Evolutionary conservation across 2,797 vertebrate genomes (phyloP).

Genomic region (Crax fasciolata): DNA sequence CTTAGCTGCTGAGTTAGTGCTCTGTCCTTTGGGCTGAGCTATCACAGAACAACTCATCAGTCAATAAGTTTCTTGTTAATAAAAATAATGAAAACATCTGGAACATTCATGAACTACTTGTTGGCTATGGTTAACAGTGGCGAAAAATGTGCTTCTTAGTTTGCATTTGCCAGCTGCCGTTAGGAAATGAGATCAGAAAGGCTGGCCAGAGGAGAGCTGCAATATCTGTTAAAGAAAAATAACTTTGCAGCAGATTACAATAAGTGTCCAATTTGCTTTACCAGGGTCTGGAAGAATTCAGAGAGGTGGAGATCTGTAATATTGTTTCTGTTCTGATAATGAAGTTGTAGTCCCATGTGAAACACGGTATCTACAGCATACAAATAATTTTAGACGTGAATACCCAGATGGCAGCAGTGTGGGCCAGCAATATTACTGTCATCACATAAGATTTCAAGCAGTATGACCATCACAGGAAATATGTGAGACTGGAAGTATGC

Average conservation of each 20-base stretch:
- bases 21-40: neutral
- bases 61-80: neutral
- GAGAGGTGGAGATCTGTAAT: neutral
- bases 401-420: neutral
- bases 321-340: neutral
- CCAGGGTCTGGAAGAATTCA: neutral
- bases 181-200: slow-evolving; percentile 49
- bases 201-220: neutral
- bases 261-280: neutral
- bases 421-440: neutral
- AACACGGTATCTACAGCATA: neutral
- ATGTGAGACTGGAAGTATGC: neutral
- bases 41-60: neutral
- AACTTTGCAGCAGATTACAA: neutral
- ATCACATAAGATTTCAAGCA: neutral
- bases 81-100: slow-evolving; percentile 46
- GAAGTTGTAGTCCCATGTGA: neutral
- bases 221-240: neutral
- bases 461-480: neutral
- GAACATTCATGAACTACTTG: neutral
- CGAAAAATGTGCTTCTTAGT: neutral
- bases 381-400: neutral
- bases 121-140: neutral
- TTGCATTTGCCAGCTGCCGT: slow-evolving; percentile 1
- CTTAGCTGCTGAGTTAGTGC: neutral